phyloP scores from a whole-genome alignment of 2,888 invertebrate species.

The Bombylius discolor region DNA sequence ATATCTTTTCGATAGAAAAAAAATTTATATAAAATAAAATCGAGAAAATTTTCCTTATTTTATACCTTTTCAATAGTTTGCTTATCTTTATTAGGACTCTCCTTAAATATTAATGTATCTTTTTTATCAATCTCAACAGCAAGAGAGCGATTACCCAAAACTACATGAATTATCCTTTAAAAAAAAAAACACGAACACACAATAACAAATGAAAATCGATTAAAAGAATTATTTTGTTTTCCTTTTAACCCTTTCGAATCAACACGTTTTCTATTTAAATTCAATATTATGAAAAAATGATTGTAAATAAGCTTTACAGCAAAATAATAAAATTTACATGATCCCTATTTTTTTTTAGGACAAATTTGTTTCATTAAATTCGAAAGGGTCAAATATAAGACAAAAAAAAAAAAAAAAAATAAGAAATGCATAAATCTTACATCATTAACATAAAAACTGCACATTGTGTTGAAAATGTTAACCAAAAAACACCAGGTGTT shows the following conservation, averaged over 20 bases:
- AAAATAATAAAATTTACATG: not conserved
- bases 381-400: too few species aligned
- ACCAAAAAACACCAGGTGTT: conserved; percentile 53
- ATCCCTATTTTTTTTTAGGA: not conserved
- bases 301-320: too few species aligned
- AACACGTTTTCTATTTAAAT: too few species aligned
- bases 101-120: conserved; percentile 19
- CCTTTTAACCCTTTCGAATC: too few species aligned
- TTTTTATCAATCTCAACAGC: conserved; percentile 27
- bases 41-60: too few species aligned
- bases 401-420: too few species aligned
- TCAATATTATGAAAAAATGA: too few species aligned
- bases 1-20: too few species aligned
- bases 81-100: not conserved
- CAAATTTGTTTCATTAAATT: too few species aligned
- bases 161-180: not conserved
- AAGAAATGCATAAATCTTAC: conserved; percentile 41
- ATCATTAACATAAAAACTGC: conserved; percentile 49
- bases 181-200: not conserved
- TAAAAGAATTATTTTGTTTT: too few species aligned
- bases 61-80: not conserved
- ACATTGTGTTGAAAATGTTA: conserved; percentile 58
- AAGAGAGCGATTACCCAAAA: conserved; percentile 16
- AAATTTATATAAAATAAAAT: too few species aligned
- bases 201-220: too few species aligned